phyloP scores from a whole-genome alignment of 2,888 invertebrate genomes.

The Pyrochroa serraticornis region DNA sequence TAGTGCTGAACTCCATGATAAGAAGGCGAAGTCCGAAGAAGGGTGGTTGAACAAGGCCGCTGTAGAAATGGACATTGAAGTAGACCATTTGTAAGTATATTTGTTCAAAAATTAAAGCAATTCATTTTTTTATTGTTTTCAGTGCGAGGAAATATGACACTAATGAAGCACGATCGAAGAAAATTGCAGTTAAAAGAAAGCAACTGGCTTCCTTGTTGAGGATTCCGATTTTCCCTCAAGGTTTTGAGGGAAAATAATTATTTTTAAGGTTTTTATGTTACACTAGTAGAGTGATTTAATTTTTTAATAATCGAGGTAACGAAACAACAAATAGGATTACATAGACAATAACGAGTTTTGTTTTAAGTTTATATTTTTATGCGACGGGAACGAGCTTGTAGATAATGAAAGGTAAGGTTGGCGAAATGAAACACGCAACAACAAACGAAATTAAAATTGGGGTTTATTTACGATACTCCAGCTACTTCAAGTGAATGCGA shows the following conservation, averaged over 20 bases:
- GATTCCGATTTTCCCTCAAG: constrained; percentile 70
- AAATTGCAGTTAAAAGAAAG: constrained; percentile 58
- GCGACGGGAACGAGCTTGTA: too few species aligned
- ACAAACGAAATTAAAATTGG: too few species aligned
- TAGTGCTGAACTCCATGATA: constrained; percentile 69
- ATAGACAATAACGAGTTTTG: too few species aligned
- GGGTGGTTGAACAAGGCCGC: constrained; percentile 89
- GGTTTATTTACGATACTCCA: too few species aligned
- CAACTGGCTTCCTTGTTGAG: constrained; percentile 62
- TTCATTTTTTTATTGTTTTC: background rate
- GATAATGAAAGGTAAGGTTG: too few species aligned
- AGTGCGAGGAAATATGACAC: constrained; percentile 43
- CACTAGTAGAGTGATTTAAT: too few species aligned
- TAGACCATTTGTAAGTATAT: constrained; percentile 69
- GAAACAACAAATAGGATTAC: too few species aligned
- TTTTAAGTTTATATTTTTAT: too few species aligned
- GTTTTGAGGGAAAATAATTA: constrained; percentile 71
- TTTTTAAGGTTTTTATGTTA: constrained; percentile 55
- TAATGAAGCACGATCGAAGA: constrained; percentile 47
- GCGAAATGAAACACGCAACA: too few species aligned
- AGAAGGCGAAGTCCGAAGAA: constrained; percentile 69
- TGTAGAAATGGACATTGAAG: constrained; percentile 87
- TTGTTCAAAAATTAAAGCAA: background rate
- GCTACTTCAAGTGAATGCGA: too few species aligned
- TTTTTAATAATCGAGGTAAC: too few species aligned